These are phyloP conservation scores for Heliocidaris erythrogramma DNA, from an alignment of 35 echinoderm and acorn worm species.

Conservation along the genomic window DNA sequence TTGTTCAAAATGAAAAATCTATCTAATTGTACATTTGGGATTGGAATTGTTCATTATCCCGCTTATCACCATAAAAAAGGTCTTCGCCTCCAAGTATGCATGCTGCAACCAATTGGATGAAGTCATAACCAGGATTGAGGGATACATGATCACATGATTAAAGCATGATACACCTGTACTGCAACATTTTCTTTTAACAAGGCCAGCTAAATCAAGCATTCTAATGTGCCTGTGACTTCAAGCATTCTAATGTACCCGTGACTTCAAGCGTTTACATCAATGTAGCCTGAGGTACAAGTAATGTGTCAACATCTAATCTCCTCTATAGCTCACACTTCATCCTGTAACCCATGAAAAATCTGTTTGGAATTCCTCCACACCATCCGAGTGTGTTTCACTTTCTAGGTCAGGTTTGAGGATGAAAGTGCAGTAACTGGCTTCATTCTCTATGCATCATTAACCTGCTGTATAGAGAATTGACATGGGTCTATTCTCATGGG, in stretches of 20 bases:
- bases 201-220: not conserved
- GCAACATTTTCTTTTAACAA: not conserved
- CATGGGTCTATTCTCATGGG: not conserved
- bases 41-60: too few species aligned
- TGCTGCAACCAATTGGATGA: too few species aligned
- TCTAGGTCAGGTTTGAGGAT: not conserved
- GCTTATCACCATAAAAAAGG: too few species aligned
- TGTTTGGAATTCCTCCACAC: not conserved
- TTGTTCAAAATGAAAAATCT: too few species aligned
- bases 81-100: too few species aligned
- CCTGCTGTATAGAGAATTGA: not conserved
- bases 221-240: not conserved
- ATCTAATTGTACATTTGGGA: too few species aligned
- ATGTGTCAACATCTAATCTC: slow-evolving; percentile 11
- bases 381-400: not conserved
- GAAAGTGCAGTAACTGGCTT: not conserved
- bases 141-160: too few species aligned
- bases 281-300: not conserved
- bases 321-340: not conserved
- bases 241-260: not conserved
- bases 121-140: too few species aligned
- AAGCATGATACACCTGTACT: not conserved
- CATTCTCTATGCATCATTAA: slow-evolving; percentile 9
- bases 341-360: not conserved
- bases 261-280: not conserved